A percentile compares a stretch with the other conserved stretches of the same genome.
Conservation (phyloP, 2,888 invertebrate genomes). For the Amitus sp. region DNA sequence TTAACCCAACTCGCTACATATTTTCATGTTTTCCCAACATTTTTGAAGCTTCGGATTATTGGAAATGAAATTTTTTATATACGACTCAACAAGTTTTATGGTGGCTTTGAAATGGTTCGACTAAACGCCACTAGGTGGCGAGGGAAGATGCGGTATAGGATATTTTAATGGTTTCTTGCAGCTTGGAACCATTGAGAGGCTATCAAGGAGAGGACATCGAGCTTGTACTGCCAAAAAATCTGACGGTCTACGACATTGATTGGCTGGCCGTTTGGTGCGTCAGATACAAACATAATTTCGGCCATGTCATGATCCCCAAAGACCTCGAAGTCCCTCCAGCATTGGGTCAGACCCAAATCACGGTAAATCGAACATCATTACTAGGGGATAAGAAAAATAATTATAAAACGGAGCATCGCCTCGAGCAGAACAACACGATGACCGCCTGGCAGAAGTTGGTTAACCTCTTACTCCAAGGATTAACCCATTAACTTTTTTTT, state of each 20-base stretch:
- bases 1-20: no score
- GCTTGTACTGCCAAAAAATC: conserved; percentile 83
- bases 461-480: conserved; percentile 29
- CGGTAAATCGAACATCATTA: conserved; percentile 72
- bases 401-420: conserved; percentile 25
- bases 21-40: no score
- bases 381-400: conserved; percentile 14
- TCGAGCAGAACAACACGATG: conserved; percentile 18
- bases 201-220: conserved; percentile 94
- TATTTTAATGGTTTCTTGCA: no score
- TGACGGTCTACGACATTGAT: conserved; percentile 91
- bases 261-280: conserved; percentile 94
- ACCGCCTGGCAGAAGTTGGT: conserved; percentile 30
- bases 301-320: conserved; percentile 87
- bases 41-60: no score
- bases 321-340: conserved; percentile 92
- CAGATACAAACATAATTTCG: conserved; percentile 89
- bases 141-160: no score
- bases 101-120: no score
- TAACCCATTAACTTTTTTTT: conserved; percentile 23
- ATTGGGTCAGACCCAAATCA: conserved; percentile 88
- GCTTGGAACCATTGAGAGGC: conserved; percentile 80
- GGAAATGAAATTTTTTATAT: background rate
- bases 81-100: no score
- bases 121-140: no score